Evolutionary conservation across 2,113 vertebrate genomes (phyloP).

Genomic region (Rhadina sibilatrix): DNA sequence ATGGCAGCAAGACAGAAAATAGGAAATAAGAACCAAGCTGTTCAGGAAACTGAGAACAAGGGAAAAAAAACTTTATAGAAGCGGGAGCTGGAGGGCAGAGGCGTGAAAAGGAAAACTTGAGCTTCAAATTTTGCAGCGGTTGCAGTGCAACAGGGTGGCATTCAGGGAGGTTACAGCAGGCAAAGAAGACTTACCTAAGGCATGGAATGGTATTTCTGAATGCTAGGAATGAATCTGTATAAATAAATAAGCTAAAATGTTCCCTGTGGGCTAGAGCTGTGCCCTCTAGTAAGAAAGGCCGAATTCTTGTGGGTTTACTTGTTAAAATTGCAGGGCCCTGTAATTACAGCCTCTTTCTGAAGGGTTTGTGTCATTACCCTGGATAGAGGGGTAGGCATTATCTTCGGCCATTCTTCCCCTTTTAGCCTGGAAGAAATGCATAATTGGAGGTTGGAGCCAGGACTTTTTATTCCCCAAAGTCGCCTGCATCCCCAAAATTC

Average conservation of each 20-base stretch:
- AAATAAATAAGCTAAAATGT: constrained; percentile 35
- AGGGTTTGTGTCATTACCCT: neutral
- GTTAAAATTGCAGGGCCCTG: neutral
- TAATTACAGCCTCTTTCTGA: constrained; percentile 48
- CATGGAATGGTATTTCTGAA: neutral
- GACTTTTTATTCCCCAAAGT: constrained; percentile 44
- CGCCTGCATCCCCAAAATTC: constrained; percentile 11
- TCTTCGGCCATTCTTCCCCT: constrained; percentile 24
- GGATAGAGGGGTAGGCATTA: constrained; percentile 36
- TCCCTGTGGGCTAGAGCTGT: constrained; percentile 32
- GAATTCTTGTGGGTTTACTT: constrained; percentile 49
- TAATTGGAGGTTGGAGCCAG: constrained; percentile 55
- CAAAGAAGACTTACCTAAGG: constrained; percentile 10
- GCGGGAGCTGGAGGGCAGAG: neutral
- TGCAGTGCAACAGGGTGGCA: neutral
- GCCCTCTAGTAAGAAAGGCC: neutral
- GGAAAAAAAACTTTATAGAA: neutral
- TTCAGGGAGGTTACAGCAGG: neutral
- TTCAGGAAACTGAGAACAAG: constrained; percentile 6
- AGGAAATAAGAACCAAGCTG: constrained; percentile 33
- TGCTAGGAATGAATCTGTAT: constrained; percentile 13
- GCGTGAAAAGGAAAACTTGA: neutral
- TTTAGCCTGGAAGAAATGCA: constrained; percentile 39
- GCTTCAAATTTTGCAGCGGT: neutral
- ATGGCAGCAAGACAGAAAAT: constrained; percentile 14